A percentile compares a stretch with the other conserved stretches of the same genome.
Conservation (phyloP, 2,113 vertebrate genomes). For the Mormyrus lacerda region DNA sequence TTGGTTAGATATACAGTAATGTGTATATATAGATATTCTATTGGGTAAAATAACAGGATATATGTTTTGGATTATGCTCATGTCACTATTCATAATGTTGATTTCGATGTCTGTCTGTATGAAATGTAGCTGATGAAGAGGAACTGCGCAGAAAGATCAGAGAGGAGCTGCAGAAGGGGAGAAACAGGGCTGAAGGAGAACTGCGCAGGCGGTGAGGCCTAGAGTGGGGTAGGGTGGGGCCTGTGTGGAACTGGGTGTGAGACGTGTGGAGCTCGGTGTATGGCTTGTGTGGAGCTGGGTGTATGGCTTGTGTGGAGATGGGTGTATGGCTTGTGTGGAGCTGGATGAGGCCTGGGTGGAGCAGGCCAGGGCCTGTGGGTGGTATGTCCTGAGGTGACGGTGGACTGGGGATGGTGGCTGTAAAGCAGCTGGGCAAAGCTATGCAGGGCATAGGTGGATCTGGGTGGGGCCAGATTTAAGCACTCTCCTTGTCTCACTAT, state of each 20-base stretch:
- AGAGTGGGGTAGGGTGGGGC: not conserved
- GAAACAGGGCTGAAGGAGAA: constrained; percentile 52
- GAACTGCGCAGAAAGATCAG: constrained; percentile 59
- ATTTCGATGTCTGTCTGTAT: not conserved
- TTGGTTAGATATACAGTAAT: not conserved
- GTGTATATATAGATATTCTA: not conserved
- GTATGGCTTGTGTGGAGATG: no score
- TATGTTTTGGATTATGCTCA: not conserved
- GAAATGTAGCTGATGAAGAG: constrained; percentile 51
- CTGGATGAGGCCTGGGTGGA: no score
- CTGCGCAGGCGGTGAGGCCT: constrained; percentile 55
- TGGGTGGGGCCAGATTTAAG: not conserved
- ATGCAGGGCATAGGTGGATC: no score
- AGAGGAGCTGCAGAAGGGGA: constrained; percentile 56
- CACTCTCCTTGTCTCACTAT: not conserved
- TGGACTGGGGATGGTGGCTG: no score
- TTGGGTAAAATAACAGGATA: not conserved
- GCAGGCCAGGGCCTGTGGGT: no score
- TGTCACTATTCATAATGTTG: not conserved
- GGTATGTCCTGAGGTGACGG: no score
- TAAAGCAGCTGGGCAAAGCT: no score
- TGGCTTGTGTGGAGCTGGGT: not conserved
- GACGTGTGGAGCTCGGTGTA: not conserved
- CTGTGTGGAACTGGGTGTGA: not conserved
- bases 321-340: no score